These are phyloP conservation scores for Perithous albicinctus DNA, from an alignment of 2,888 invertebrate species.

Conservation along the genomic window DNA sequence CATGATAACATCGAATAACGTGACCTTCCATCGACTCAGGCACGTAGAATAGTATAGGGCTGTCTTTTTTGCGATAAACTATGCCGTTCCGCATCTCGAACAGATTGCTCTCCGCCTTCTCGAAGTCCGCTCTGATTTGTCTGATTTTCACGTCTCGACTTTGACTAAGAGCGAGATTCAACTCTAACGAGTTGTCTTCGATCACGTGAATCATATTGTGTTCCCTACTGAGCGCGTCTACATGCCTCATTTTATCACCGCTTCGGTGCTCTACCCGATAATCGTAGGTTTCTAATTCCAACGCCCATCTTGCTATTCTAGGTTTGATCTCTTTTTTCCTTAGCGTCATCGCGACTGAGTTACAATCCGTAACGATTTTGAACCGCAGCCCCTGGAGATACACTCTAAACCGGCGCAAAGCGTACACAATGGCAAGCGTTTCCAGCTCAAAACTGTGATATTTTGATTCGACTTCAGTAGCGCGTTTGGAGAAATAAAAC, in stretches of 20 bases:
- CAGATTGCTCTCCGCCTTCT: constrained; percentile 40
- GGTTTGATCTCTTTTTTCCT: constrained; percentile 75
- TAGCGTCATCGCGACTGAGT: constrained; percentile 72
- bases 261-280: constrained; percentile 71
- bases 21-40: constrained; percentile 58
- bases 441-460: constrained; percentile 80
- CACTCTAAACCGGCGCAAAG: constrained; percentile 72
- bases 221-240: constrained; percentile 73
- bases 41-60: constrained; percentile 66
- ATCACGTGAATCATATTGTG: constrained; percentile 7
- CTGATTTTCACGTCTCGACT: not conserved
- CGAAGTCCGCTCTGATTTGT: constrained; percentile 10
- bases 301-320: constrained; percentile 74
- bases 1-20: constrained; percentile 64
- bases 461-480: too few species aligned
- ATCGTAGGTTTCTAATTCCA: constrained; percentile 71
- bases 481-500: constrained; percentile 77
- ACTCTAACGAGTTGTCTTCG: constrained; percentile 46
- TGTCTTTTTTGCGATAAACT: constrained; percentile 63
- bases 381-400: constrained; percentile 75
- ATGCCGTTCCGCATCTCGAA: constrained; percentile 68
- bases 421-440: constrained; percentile 68
- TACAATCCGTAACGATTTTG: constrained; percentile 76
- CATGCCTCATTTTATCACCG: constrained; percentile 71
- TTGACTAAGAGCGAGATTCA: constrained; percentile 57